Base-by-base conservation (phyloP, 2,797 vertebrate genomes). In the Aplochiton taeniatus region DNA sequence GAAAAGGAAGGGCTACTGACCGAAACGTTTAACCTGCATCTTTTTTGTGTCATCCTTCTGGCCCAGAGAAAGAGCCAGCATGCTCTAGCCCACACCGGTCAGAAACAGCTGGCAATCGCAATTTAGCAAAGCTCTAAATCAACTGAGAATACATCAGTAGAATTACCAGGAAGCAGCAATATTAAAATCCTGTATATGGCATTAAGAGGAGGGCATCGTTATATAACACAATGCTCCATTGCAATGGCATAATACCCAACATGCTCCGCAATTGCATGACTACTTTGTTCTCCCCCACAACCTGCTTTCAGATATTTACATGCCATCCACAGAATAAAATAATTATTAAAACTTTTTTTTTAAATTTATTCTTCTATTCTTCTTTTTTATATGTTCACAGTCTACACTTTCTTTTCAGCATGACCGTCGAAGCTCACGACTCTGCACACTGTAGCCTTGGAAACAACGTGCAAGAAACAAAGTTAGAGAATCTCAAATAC, bases 51-150 rank as follows among this genome's bases (percentile, higher is more conserved):
- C 9, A n/a, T 55, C 20, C 52, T 69, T 20, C 59, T 61, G 49
- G 16, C 52, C 63, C 50, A 67, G 61, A 78, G 63, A 73, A 82
- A 76, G 63, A 62, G 58, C 45, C 62, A 50, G 45, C 57, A 14
- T 68, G 50, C 57, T 65, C 65, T 60, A 31, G 11, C 47, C 53
- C 60, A 51, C 50, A 47, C 68, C 72, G 56, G 44, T 65, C 64
- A 74, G 61, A 75, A 73, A 74, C 81, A 85, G 78, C 79, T 83
- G 81, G 75, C 70, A 69, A 73, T 59, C 61, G 57, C 70, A 79
- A 78, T 79, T 74, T 77, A 77, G 76, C 70, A 80, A 85, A 82
- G 72, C 81, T 70, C 72, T 80, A 78, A 82, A 82, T 87, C 80
- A 85, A 73, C 61, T 57, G 68, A 63, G 69, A 78, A 78, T 69